Conservation (phyloP, 2,888 invertebrate genomes). For the Eugnorisma glareosa region DNA sequence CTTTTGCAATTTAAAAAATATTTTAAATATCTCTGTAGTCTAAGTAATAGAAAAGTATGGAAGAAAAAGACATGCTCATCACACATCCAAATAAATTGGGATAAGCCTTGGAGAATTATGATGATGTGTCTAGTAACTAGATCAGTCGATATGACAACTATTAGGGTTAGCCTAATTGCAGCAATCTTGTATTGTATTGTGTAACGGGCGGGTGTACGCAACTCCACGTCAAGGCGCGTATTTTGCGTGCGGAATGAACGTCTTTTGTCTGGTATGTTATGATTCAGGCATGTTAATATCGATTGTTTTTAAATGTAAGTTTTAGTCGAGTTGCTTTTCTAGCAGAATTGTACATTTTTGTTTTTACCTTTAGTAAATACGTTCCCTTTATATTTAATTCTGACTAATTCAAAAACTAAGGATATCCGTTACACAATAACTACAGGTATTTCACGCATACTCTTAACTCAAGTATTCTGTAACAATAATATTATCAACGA, state of each 20-base stretch:
- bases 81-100: not conserved
- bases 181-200: too few relatives aligned
- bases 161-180: not conserved
- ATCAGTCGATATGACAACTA: not conserved
- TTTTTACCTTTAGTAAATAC: not conserved
- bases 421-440: slow-evolving; percentile 4
- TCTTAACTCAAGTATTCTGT: not conserved
- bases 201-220: too few relatives aligned
- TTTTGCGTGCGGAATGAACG: too few relatives aligned
- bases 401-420: not conserved
- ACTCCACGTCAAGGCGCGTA: too few relatives aligned
- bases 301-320: not conserved
- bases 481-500: slow-evolving; percentile 1
- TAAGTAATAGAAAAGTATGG: not conserved
- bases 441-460: not conserved
- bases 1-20: not conserved
- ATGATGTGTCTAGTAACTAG: not conserved
- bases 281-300: not conserved
- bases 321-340: too few relatives aligned
- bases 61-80: not conserved
- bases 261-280: not conserved
- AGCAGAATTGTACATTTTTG: not conserved
- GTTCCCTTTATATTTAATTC: not conserved
- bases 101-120: not conserved
- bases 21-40: not conserved